Base-by-base conservation (phyloP, 2,888 invertebrate species). In the Diachrysia chrysitis region DNA sequence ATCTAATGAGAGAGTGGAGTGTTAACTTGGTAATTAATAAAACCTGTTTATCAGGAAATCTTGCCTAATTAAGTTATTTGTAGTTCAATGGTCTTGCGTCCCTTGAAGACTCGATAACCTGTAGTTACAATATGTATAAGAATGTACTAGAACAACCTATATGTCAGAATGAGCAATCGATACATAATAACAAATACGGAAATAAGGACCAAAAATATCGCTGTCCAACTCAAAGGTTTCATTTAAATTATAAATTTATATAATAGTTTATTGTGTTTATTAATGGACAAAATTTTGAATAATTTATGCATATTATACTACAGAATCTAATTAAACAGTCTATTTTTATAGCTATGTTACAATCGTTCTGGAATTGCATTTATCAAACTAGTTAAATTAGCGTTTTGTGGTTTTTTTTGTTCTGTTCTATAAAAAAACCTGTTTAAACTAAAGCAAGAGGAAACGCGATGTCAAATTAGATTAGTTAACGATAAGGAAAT, bases 1-100 rank as follows among this genome's bases (percentile, higher is more conserved):
- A 74, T 56, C n/a, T 65, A 53, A 56, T 74, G 29, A 61, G 54
- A 56, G 25, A 10, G 17, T 56, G 32, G 51, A 23, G 25, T 51
- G n/a, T 46, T 29, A 25, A 61, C 48, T 21, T 4, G 19, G 25
- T 25, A 25, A 5, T 51, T 21, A 21, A 51, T 35, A 21, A 60
- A 73, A 57, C 46, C 4, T 46, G 19, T 51, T 51, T 51, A 19
- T 51, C 19, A 51, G 48, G 48, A 51, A 51, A 10, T 51, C 48
- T 51, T 51, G 21, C 12, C 12, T 51, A 51, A 51, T 51, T 51
- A 10, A 51, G 21, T 51, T 51, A 51, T 51, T 48, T 48, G 19
- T 48, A 48, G 17, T 48, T 19, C 19, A 12, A 19, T 48, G 42
- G 42, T 17, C 19, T 48, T 19, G 46, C 46, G 19, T 48, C 42